Evolutionary conservation across 2,113 vertebrate species (phyloP), one percentile per base, ranked within the genome.

Genomic region (Rousettus leschenaultii): DNA sequence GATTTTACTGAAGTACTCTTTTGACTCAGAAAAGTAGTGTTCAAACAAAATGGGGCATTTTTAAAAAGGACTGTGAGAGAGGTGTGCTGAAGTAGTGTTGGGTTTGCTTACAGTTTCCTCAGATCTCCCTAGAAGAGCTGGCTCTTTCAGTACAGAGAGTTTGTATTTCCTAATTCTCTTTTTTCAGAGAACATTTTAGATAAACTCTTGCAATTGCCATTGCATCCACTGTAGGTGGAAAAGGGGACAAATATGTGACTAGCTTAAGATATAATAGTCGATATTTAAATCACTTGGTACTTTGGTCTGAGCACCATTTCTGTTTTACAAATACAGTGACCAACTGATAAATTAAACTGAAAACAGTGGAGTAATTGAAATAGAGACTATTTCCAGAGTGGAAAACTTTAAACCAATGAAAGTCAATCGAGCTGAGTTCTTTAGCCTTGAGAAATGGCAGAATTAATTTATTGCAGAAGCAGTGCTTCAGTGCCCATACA

Each of bases 1-100:
- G 94, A 89, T 91, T 96, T 94, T 91, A 55, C 86, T 96, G 91
- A 97, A 97, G 95, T 22, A 75, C 68, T 94, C 90, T 96, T 97
- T 89, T 93, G 71, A 88, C 57, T 95, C 70, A 55, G 70, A 30
- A 80, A 86, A 13, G 28, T 12, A 82, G 48, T 95, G 43, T 94
- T 88, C 82, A 86, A 97, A 91, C 79, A 86, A 94, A 92, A 91
- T 3, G 88, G 63, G 26, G 51, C 55, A 51, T 86, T 86, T 77
- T 33, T 4, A 33, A 73, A 51, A 92, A 51, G 84, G 40, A 63
- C 33, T 55, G 7, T 53, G 74, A 83, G 53, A 94, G 68, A 75
- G 65, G 43, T 70, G 63, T 86, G 55, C 11, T 79, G 48, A 80
- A 83, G 77, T 33, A 85, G 73, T 16, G 43, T 7, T 92, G 66